Evolutionary conservation across 2,113 vertebrate species (phyloP), one percentile per base, ranked within the genome.

Genomic region (Dipodomys spectabilis): DNA sequence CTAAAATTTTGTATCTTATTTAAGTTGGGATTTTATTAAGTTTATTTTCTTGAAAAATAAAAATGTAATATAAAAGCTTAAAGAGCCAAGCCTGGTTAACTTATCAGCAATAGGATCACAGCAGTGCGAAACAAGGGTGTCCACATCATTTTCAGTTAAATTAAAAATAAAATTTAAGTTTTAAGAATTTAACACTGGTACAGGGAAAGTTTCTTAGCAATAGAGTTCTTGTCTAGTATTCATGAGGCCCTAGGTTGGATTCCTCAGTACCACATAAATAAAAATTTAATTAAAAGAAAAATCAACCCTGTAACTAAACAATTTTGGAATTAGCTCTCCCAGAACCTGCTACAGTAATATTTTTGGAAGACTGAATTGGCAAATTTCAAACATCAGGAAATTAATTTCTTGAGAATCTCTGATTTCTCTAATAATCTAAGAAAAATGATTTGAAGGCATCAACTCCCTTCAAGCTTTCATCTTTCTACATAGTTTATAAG

Each of bases 31-130:
- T 57, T 57, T 57, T 57, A 57, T 57, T 99, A 98, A 99, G 23
- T 99, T 99, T 99, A 98, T 99, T 99, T 99, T 98, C 98, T 98
- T 98, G 98, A 98, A 22, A 30, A 28, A 57, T 25, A 30, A n/a
- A 77, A 78, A 18, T 45, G 16, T 28, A 77, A 35, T 7, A 25
- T 11, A 35, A 60, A 79, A 32, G 1, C 19, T 16, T 30, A n/a
- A 79, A 32, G 8, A 19, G 30, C 32, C 69, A 49, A 32, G 32
- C 32, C 44, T 23, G 32, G 94, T 85, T 27, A 86, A 57, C 71
- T 74, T 78, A 27, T 74, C 83, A 93, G 91, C 53, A 78, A 71
- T 16, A 9, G 11, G n/a, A 60, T 22, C 78, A 23, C 6, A 39
- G 16, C 86, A 60, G 49, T 19, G 60, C 53, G 65, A 77, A 82